Base-by-base conservation (phyloP, 1,140 invertebrate species). In the Achatina immaculata region DNA sequence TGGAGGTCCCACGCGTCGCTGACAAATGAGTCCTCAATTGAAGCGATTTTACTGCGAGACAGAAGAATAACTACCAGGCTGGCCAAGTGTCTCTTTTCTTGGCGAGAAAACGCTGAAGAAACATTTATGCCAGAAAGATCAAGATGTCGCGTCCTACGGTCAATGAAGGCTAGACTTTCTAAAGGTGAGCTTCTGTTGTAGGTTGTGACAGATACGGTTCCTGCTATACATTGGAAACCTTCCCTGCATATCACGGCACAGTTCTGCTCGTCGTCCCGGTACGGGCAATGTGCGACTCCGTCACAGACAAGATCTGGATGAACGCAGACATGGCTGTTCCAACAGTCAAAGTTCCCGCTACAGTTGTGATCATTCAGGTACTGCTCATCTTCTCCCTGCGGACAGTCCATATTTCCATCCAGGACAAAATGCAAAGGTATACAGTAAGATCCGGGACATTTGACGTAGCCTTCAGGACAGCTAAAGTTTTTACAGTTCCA, bases 371-470 rank as follows among this genome's bases (percentile, higher is more conserved):
- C 1, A 4, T 42, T 24, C 36, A 28, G 1, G 1, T 40, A 9
- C 1, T 69, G 68, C 38, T 69, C 68, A 19, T 69, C 68, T 42
- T 69, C 68, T 69, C 68, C 68, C 6, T 40, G 19, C 24, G 68
- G 68, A 69, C 68, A 69, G 68, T 69, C 68, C 19, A 69, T 69
- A 43, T 69, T 69, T 43, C 68, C 40, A 43, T 69, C 68, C 21
- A 21, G 16, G 21, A 69, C 31, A 3, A 69, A 21, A 69, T 69
- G 42, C 16, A 42, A 38, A 19, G 68, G 36, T 24, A 69, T 69
- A n/a, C 68, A 69, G 68, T 42, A 69, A 1, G 68, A 69, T 40
- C 31, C 68, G 19, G 42, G 42, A n/a, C 68, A 69, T 69, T 69
- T 69, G 6, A 21, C 36, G 7, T 42, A 69, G 1, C 68, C 68